Evolutionary conservation across 1,140 invertebrate genomes (phyloP), one percentile per base, ranked within the genome.

Genomic region (Epicauta chinensis): DNA sequence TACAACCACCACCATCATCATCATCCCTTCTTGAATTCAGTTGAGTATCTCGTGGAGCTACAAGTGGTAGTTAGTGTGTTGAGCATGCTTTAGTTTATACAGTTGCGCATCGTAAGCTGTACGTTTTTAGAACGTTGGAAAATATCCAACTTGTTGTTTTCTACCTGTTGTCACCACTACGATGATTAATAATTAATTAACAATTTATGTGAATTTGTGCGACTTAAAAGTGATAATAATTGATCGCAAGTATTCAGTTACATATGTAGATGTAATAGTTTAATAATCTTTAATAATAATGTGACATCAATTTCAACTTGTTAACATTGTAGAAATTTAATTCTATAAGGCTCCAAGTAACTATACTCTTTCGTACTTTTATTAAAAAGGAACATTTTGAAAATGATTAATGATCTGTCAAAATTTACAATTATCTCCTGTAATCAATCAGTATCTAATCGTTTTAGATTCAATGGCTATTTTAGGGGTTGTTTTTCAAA

Each of bases 51-150:
- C 29, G 36, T 31, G 46, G 47, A 48, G 40, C 53, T 40, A 55
- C 53, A 55, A 55, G 53, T 55, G 53, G 53, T 45, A 55, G 53
- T 44, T 44, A 23, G 23, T 23, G n/a, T n/a, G 23, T 23, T 23
- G 47, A 47, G 41, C 51, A 36, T 55, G 53, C 53, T 41, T 49
- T 49, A 16, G 39, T 23, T 35, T 38, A 49, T 38, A 53, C 46
- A 55, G 53, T 55, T 50, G 53, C 53, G 53, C 42, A 44, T 39
- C 53, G 47, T 42, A 37, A 23, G 34, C 45, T 32, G 7, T 12
- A 12, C 45, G 45, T 47, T 23, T n/a, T n/a, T 23, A 23, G 7
- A 23, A 5, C 7, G 23, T 23, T 23, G 23, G 23, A 31, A 47
- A 37, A 37, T 37, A 14, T 13, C 34, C 12, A 7, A 37, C 34